Conservation (phyloP, 2,797 vertebrate species). For the Galaxias olidus region DNA sequence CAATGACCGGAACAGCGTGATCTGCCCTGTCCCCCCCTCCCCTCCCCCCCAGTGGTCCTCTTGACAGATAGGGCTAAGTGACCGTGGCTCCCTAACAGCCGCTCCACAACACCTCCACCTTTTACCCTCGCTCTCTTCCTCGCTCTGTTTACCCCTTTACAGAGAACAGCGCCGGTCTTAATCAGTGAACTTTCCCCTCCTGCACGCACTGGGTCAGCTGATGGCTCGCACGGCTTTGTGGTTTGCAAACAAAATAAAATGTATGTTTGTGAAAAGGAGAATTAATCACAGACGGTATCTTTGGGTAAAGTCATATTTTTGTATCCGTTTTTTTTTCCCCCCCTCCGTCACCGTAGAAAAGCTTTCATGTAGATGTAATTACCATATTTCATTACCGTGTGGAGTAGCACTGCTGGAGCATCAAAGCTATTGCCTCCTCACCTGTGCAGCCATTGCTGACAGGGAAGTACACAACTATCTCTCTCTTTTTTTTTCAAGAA, state of each 20-base stretch:
- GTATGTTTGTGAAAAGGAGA: constrained; percentile 75
- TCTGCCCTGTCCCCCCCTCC: no score
- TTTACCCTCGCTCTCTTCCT: background rate
- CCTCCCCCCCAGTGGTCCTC: no score
- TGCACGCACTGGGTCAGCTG: constrained; percentile 66
- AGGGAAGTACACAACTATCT: constrained; percentile 74
- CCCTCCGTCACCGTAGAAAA: constrained; percentile 47
- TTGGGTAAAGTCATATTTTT: constrained; percentile 82
- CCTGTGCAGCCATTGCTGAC: constrained; percentile 66
- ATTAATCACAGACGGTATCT: constrained; percentile 74
- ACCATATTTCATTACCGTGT: constrained; percentile 81
- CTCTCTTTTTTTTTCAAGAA: constrained; percentile 68
- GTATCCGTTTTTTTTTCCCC: constrained; percentile 61
- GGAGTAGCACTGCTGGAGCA: constrained; percentile 77
- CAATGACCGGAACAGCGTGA: no score
- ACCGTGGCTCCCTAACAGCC: no score
- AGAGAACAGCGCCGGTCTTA: constrained; percentile 31
- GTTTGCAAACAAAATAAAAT: constrained; percentile 65
- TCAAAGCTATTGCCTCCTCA: constrained; percentile 76
- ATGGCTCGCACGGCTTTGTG: constrained; percentile 64
- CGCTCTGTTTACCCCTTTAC: background rate
- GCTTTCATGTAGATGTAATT: constrained; percentile 81
- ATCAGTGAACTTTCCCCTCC: constrained; percentile 66
- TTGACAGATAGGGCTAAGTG: no score
- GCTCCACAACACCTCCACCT: constrained; percentile 16